phyloP scores from a whole-genome alignment of 2,797 vertebrate species.

The Pantherophis alleghaniensis region DNA sequence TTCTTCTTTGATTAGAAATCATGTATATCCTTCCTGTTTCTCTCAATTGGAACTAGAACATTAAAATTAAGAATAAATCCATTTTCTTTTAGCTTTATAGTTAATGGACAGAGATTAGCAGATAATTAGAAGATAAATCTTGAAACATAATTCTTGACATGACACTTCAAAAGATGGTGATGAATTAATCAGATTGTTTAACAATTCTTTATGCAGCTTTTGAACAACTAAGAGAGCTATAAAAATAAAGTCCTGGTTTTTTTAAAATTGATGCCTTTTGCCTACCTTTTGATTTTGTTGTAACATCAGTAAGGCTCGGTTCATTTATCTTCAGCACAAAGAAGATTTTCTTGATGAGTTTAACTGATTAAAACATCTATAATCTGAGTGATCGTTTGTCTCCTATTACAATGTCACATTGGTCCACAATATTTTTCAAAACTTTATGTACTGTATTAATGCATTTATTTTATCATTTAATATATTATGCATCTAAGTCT shows the following conservation, averaged over 20 bases:
- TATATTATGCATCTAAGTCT: background rate
- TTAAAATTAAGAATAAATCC: constrained; percentile 42
- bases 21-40: constrained; percentile 1
- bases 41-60: constrained; percentile 31
- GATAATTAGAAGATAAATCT: constrained; percentile 3
- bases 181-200: constrained; percentile 36
- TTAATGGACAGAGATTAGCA: constrained; percentile 44
- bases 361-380: constrained; percentile 8
- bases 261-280: background rate
- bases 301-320: background rate
- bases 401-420: background rate
- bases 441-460: background rate
- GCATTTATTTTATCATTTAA: background rate
- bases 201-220: constrained; percentile 22
- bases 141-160: constrained; percentile 42
- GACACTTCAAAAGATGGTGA: constrained; percentile 21
- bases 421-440: background rate
- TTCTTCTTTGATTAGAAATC: background rate
- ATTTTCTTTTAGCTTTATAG: constrained; percentile 44
- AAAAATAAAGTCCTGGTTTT: background rate
- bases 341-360: constrained; percentile 13
- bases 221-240: constrained; percentile 24
- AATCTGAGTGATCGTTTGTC: constrained; percentile 5
- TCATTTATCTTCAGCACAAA: constrained; percentile 23
- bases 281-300: constrained; percentile 22